Conservation (phyloP, 2,113 vertebrate genomes). For the Nibea albiflora region DNA sequence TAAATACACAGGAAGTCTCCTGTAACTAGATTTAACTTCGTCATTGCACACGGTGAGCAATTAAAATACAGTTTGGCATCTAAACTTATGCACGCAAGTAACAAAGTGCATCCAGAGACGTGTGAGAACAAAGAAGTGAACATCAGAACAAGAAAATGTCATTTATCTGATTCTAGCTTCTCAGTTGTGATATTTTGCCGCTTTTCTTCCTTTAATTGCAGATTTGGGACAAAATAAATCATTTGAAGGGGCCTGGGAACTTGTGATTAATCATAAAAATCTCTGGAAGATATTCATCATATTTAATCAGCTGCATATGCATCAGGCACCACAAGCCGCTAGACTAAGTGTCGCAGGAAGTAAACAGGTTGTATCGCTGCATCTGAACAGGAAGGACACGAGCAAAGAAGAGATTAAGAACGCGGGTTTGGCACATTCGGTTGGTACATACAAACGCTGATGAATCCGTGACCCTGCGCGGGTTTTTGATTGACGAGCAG, state of each 20-base stretch:
- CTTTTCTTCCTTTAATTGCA: neutral
- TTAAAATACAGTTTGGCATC: too few relatives aligned
- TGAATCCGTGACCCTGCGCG: constrained; percentile 15
- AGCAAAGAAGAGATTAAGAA: neutral
- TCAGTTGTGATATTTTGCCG: neutral
- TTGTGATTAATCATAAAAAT: too few relatives aligned
- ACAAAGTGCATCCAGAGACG: too few relatives aligned
- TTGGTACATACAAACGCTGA: neutral
- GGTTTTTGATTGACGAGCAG: constrained; percentile 1
- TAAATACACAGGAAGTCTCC: neutral
- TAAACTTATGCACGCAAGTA: too few relatives aligned
- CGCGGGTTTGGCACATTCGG: too few relatives aligned
- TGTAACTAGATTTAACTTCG: neutral
- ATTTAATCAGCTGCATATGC: neutral
- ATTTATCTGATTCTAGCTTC: neutral
- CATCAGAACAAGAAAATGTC: too few relatives aligned
- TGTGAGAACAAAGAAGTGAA: too few relatives aligned
- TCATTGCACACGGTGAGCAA: too few relatives aligned
- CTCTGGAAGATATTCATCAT: neutral
- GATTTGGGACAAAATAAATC: too few relatives aligned
- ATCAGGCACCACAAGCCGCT: neutral
- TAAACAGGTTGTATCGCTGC: too few relatives aligned
- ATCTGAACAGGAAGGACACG: neutral
- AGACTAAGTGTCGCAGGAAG: neutral
- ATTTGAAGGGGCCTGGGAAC: too few relatives aligned